Conservation (phyloP, 2,888 invertebrate genomes). For the Drosophila mimica region DNA sequence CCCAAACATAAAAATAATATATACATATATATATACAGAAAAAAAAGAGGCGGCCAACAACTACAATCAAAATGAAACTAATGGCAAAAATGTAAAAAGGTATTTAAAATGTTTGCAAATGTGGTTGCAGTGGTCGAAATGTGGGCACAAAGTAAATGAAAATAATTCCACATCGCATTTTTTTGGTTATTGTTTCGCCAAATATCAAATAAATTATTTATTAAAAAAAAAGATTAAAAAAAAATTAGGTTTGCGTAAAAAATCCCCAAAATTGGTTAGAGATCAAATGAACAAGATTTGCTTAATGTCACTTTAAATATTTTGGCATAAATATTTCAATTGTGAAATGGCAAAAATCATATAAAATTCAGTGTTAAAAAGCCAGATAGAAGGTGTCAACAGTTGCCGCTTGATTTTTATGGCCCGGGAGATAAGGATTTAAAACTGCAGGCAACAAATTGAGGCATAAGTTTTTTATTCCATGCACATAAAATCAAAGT, state of each 20-base stretch:
- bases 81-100: constrained; percentile 73
- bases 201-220: constrained; percentile 35
- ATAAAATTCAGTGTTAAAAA: constrained; percentile 1
- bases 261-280: background rate
- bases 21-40: background rate
- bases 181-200: background rate
- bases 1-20: constrained; percentile 7
- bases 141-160: constrained; percentile 70
- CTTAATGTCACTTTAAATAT: constrained; percentile 8
- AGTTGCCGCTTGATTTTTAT: background rate
- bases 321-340: constrained; percentile 13
- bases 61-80: constrained; percentile 64
- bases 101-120: constrained; percentile 78
- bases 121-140: constrained; percentile 71
- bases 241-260: background rate
- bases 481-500: constrained; percentile 24
- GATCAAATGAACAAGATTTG: constrained; percentile 20
- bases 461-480: constrained; percentile 1
- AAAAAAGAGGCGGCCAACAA: constrained; percentile 26
- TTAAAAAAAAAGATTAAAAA: constrained; percentile 23
- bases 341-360: background rate
- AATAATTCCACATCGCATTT: constrained; percentile 48
- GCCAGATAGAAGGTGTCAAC: constrained; percentile 5
- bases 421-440: constrained; percentile 11
- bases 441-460: constrained; percentile 2